Conservation (phyloP, 1,140 invertebrate species). For the Neodiprion lecontei region DNA sequence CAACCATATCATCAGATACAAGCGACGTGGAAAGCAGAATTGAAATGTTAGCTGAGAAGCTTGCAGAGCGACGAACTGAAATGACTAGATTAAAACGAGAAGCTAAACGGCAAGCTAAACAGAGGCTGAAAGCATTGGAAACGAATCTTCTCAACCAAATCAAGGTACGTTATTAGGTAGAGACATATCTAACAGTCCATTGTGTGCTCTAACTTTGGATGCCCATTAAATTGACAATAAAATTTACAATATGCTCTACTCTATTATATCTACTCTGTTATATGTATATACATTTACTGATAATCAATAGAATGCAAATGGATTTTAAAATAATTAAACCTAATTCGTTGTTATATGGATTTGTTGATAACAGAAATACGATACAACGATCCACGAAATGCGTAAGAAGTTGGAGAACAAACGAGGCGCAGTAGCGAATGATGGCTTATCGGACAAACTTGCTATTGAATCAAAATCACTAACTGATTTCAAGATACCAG, state of each 20-base stretch:
- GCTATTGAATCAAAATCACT: slow-evolving; percentile 54
- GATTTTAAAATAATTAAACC: slow-evolving; percentile 10
- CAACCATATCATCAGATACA: slow-evolving; percentile 56
- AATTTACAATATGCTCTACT: background rate
- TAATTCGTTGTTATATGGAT: slow-evolving; percentile 11
- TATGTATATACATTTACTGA: background rate
- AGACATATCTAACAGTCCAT: background rate
- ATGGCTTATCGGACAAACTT: slow-evolving; percentile 44
- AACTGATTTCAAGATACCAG: slow-evolving; percentile 58
- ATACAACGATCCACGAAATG: slow-evolving; percentile 58
- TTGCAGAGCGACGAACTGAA: slow-evolving; percentile 52
- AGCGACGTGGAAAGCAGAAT: slow-evolving; percentile 58
- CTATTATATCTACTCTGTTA: too few species aligned
- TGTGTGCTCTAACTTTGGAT: too few species aligned
- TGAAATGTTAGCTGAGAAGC: slow-evolving; percentile 54
- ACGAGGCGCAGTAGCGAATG: slow-evolving; percentile 40
- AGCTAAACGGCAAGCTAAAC: slow-evolving; percentile 53
- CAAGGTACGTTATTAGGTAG: slow-evolving; percentile 41
- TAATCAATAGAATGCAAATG: slow-evolving; percentile 12
- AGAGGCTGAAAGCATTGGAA: slow-evolving; percentile 53
- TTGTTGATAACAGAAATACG: slow-evolving; percentile 50
- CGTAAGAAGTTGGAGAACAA: slow-evolving; percentile 55
- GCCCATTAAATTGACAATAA: background rate
- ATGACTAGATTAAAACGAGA: slow-evolving; percentile 56
- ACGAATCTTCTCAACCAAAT: slow-evolving; percentile 57